Evolutionary conservation across 2,797 vertebrate genomes (phyloP), one percentile per base, ranked within the genome.

Genomic region (Danionella dracula): DNA sequence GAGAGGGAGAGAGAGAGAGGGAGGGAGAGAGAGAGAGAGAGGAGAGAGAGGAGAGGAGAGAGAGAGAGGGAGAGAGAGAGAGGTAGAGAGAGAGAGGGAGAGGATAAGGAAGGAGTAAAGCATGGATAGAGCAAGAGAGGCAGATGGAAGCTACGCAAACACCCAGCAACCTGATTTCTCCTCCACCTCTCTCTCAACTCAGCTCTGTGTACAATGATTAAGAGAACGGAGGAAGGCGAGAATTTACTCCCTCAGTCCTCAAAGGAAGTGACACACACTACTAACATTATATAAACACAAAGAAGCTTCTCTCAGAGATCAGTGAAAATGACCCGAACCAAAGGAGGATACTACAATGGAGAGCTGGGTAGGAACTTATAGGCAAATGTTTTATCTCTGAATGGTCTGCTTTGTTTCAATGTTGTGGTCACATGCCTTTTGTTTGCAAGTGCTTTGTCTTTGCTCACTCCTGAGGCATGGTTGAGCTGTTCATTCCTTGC

Each of bases 121-220:
- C 34, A 21, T 29, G 27, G 15, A 1, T 19, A 21, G 48, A 32
- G 13, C 16, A 29, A 46, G n/a, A 4, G 12, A 45, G 62, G 69
- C 83, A 84, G 84, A 82, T 85, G 84, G 82, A 55, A 76, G 66
- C 70, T 48, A 55, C 72, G 56, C 23, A 66, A 16, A 20, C 40
- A 15, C 72, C 66, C 72, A 75, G 75, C 80, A 74, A 54, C 67
- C 74, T 79, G 68, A 75, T 65, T 45, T 44, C 68, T 60, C 79
- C 3, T 56, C 41, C 51, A 56, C 41, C 45, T 62, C 21, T n/a
- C 51, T 57, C 44, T 51, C 15, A 76, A 76, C 77, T 61, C 53
- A 12, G 5, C 66, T 80, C 57, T 71, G 71, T 70, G 72, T 76
- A 69, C 31, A 75, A 79, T 81, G 79, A 85, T 82, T 76, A 78